These are phyloP conservation scores for Ondatra zibethicus DNA, from an alignment of 2,113 vertebrate genomes.

Conservation along the genomic window DNA sequence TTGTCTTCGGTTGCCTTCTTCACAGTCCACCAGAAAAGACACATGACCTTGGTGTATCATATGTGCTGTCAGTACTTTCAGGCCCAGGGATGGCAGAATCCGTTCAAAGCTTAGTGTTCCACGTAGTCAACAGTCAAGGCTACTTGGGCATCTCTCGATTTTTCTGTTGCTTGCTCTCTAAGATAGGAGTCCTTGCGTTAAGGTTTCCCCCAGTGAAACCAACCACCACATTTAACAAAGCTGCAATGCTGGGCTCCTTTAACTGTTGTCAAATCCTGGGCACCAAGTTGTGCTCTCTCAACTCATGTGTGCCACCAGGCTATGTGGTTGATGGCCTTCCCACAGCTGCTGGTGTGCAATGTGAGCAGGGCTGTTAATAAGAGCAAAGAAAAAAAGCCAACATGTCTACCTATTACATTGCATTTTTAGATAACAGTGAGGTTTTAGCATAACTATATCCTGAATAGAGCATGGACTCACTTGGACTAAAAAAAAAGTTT, in stretches of 20 bases:
- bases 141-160: background rate
- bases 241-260: background rate
- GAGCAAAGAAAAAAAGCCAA: background rate
- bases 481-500: background rate
- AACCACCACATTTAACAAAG: background rate
- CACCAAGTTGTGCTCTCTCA: accelerated
- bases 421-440: background rate
- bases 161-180: background rate
- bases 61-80: background rate
- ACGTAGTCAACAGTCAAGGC: background rate
- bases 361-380: background rate
- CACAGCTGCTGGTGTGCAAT: background rate
- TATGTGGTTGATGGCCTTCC: background rate
- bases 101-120: background rate
- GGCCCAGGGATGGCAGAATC: accelerated
- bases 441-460: background rate
- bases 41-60: background rate
- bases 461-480: background rate
- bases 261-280: background rate
- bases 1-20: background rate
- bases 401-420: background rate
- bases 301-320: accelerated
- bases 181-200: background rate
- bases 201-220: background rate
- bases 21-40: background rate